phyloP scores from a whole-genome alignment of 2,797 vertebrate species.

The Miichthys miiuy region DNA sequence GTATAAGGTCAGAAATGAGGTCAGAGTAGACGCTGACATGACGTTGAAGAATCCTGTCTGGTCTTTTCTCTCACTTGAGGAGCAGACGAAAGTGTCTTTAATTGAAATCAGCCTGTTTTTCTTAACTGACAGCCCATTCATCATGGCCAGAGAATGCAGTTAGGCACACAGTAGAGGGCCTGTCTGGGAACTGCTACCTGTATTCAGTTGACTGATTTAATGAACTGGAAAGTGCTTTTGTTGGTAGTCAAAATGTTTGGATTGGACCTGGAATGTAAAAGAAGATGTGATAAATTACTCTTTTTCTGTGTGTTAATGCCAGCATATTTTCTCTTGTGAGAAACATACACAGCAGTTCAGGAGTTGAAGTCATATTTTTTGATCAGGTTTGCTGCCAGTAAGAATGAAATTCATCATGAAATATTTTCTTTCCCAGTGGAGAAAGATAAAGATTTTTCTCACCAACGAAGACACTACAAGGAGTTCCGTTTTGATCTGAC shows the following conservation, averaged over 20 bases:
- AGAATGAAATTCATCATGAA: conserved; percentile 57
- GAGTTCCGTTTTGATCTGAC: conserved; percentile 99
- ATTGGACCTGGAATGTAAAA: conserved; percentile 81
- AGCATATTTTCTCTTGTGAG: conserved; percentile 58
- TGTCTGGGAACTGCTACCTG: conserved; percentile 85
- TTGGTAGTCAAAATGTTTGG: conserved; percentile 87
- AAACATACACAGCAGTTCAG: conserved; percentile 45
- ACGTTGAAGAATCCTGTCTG: conserved; percentile 75
- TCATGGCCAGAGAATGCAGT: conserved; percentile 86
- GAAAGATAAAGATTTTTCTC: conserved; percentile 99
- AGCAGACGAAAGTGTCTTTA: conserved; percentile 85
- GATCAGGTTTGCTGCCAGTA: conserved; percentile 45
- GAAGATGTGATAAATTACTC: conserved; percentile 83
- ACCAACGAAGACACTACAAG: conserved; percentile 97
- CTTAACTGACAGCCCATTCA: conserved; percentile 92
- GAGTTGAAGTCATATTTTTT: conserved; percentile 59
- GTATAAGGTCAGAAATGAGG: conserved; percentile 76
- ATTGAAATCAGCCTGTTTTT: conserved; percentile 92
- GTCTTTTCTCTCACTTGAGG: conserved; percentile 82
- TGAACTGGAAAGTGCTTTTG: conserved; percentile 87
- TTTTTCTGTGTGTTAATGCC: conserved; percentile 63
- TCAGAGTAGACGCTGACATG: conserved; percentile 73
- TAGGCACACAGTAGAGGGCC: conserved; percentile 84
- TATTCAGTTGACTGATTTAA: conserved; percentile 87
- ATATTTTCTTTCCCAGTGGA: conserved; percentile 89